Conservation (phyloP, 1,140 invertebrate genomes). For the Heliconius himera region DNA sequence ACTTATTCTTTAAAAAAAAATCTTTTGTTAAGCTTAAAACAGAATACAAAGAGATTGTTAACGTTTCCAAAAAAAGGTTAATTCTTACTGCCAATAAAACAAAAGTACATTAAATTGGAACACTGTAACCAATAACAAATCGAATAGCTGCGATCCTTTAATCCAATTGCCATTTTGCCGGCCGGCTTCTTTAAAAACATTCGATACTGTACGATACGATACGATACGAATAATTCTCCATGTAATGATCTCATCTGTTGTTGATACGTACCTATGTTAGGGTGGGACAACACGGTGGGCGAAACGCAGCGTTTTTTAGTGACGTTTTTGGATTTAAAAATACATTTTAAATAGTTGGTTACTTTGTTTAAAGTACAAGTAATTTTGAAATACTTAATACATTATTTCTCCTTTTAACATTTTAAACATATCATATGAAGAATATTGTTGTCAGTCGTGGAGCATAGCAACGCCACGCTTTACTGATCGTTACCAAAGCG, state of each 20-base stretch:
- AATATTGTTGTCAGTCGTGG: no score
- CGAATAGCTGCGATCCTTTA: conserved; percentile 29
- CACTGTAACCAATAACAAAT: conserved; percentile 28
- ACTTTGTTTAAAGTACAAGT: no score
- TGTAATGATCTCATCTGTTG: conserved; percentile 39
- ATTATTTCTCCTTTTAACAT: no score
- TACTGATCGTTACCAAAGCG: no score
- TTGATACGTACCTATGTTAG: conserved; percentile 23
- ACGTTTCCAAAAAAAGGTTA: conserved; percentile 7
- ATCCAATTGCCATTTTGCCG: conserved; percentile 37
- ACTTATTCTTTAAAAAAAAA: not conserved
- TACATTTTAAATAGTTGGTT: no score
- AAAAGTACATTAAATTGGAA: conserved; percentile 20
- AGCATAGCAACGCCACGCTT: no score
- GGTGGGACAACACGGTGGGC: not conserved
- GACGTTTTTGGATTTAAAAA: not conserved
- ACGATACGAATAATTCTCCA: conserved; percentile 29
- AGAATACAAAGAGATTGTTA: not conserved
- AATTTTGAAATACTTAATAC: no score
- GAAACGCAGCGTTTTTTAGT: conserved; percentile 12
- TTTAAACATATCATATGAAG: no score
- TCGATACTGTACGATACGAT: conserved; percentile 24
- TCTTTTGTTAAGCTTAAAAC: not conserved
- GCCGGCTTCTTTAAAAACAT: conserved; percentile 37
- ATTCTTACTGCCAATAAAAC: conserved; percentile 10